Conservation (phyloP, 92 coral and sea anemone species). For the Pocillopora grandis region DNA sequence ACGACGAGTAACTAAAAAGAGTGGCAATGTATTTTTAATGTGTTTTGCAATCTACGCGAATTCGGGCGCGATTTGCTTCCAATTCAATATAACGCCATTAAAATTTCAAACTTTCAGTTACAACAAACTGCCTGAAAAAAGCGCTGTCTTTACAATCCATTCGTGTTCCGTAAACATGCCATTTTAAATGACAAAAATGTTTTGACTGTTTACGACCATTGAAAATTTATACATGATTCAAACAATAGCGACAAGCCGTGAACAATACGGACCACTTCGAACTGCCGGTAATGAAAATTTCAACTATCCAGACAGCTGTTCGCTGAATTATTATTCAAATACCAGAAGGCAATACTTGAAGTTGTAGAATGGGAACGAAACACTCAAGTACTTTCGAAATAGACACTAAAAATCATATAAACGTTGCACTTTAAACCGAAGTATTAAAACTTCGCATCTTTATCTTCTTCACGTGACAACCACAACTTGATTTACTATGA, state of each 20-base stretch:
- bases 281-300: constrained; percentile 16
- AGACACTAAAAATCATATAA: background rate
- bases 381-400: constrained; percentile 9
- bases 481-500: background rate
- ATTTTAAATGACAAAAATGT: constrained; percentile 14
- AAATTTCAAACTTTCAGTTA: constrained; percentile 9
- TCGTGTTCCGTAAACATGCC: constrained; percentile 35
- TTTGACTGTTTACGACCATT: constrained; percentile 26
- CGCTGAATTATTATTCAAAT: constrained; percentile 16
- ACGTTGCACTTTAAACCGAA: background rate
- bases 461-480: background rate
- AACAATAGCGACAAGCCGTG: constrained; percentile 13
- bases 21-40: constrained; percentile 13
- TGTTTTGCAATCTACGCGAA: constrained; percentile 9
- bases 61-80: constrained; percentile 1
- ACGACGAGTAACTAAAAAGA: background rate
- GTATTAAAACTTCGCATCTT: background rate
- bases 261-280: constrained; percentile 21
- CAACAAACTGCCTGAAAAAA: background rate
- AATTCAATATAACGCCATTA: constrained; percentile 8
- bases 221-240: constrained; percentile 13
- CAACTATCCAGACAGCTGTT: constrained; percentile 27
- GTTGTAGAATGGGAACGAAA: constrained; percentile 2
- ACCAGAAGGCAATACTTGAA: background rate
- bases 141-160: background rate